Percentiles rank a stretch among this genome's conserved stretches.
Conservation (phyloP, 1,140 invertebrate species). For the Listronotus bonariensis region DNA sequence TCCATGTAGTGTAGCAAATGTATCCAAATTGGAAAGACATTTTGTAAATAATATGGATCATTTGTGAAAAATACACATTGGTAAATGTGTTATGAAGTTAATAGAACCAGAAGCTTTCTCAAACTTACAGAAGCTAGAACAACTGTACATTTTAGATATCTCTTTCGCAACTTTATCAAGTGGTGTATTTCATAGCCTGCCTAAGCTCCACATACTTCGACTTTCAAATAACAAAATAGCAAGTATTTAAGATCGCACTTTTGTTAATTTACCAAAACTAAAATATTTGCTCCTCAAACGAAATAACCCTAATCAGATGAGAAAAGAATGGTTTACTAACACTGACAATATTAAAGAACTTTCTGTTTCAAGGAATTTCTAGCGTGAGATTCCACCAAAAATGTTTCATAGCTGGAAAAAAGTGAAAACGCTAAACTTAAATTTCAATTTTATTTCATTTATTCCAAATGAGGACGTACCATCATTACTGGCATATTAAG, state of each 20-base stretch:
- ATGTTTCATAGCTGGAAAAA: conserved; percentile 6
- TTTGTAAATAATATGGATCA: too few relatives aligned
- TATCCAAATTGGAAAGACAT: too few relatives aligned
- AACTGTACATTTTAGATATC: too few relatives aligned
- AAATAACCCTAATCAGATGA: neutral
- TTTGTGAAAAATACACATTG: too few relatives aligned
- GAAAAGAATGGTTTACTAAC: conserved; percentile 1
- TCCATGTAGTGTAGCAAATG: too few relatives aligned
- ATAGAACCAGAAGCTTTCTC: too few relatives aligned
- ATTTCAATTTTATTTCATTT: neutral
- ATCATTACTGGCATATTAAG: neutral
- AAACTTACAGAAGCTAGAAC: too few relatives aligned
- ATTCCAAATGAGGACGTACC: neutral
- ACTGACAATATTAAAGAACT: neutral
- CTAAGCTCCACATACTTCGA: too few relatives aligned
- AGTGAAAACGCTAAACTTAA: neutral
- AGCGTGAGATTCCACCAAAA: neutral
- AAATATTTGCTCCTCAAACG: neutral
- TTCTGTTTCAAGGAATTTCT: neutral
- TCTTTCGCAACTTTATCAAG: too few relatives aligned
- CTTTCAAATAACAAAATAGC: neutral
- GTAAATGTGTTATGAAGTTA: too few relatives aligned
- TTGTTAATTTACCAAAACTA: neutral
- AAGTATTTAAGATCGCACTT: neutral
- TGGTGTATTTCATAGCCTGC: too few relatives aligned